Conservation (phyloP, 2,113 vertebrate species). For the Phylloscopus whistleri region DNA sequence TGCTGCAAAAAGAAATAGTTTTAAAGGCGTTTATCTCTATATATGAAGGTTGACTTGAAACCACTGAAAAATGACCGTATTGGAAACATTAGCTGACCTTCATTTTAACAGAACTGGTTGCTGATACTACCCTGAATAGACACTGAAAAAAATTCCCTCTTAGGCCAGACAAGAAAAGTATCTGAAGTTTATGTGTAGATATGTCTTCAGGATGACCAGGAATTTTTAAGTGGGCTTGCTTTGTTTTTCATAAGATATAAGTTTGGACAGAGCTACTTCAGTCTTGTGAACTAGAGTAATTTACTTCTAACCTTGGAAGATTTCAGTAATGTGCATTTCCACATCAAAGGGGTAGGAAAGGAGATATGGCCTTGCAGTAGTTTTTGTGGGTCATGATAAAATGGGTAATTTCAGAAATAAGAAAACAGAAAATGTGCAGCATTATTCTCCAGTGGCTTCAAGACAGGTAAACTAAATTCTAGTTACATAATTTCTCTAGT, state of each 20-base stretch:
- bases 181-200: background rate
- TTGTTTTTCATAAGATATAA: background rate
- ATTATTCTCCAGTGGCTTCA: background rate
- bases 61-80: background rate
- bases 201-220: background rate
- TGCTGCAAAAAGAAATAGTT: background rate
- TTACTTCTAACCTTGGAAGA: background rate
- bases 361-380: background rate
- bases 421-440: background rate
- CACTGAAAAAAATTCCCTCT: background rate
- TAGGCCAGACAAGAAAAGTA: background rate
- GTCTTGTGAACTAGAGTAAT: background rate
- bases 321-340: background rate
- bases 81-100: background rate
- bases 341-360: background rate
- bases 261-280: background rate
- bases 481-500: background rate
- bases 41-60: background rate
- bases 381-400: background rate
- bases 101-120: background rate
- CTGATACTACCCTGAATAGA: background rate
- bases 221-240: background rate
- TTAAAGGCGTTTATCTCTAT: background rate
- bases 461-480: background rate
- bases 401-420: background rate